These are phyloP conservation scores for Indri indri DNA, from an alignment of 2,113 vertebrate species.

Conservation along the genomic window DNA sequence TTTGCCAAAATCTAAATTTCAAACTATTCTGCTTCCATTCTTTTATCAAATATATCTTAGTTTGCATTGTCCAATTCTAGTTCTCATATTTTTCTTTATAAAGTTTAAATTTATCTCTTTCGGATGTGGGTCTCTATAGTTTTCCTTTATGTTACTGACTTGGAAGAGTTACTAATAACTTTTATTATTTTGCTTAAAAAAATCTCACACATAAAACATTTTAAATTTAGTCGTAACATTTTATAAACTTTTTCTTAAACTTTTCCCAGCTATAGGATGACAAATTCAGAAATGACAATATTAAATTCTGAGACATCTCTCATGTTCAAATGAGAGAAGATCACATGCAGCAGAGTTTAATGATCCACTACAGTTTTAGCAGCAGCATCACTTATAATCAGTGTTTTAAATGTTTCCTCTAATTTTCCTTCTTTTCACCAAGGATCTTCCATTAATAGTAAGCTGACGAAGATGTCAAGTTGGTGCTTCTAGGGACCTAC, in stretches of 20 bases:
- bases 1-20: neutral
- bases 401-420: constrained; percentile 2
- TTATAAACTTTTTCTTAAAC: neutral
- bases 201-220: neutral
- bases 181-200: neutral
- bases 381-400: neutral
- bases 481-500: neutral
- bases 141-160: neutral
- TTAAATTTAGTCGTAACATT: neutral
- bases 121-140: neutral
- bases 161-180: neutral
- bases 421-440: neutral
- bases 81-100: neutral
- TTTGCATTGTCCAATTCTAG: neutral
- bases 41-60: neutral
- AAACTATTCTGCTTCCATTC: neutral
- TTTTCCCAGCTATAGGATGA: neutral
- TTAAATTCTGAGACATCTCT: neutral
- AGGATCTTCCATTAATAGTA: neutral
- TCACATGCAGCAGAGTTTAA: neutral
- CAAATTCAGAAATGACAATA: neutral
- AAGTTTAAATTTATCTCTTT: neutral
- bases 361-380: neutral
- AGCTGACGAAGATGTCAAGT: neutral
- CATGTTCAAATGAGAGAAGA: neutral